phyloP scores from a whole-genome alignment of 1,140 invertebrate species.

The Brachionus koreanus region DNA sequence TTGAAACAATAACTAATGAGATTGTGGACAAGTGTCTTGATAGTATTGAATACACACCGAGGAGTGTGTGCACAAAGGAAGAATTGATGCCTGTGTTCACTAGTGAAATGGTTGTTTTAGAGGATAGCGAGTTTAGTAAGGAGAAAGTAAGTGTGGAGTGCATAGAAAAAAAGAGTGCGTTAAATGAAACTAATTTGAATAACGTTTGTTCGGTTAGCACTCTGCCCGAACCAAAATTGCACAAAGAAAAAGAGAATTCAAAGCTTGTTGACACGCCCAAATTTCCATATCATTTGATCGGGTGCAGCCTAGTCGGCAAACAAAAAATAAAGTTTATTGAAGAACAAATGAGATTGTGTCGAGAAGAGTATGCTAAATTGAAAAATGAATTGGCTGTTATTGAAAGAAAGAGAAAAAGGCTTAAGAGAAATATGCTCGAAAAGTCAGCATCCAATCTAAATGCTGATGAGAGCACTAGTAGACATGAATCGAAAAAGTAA shows the following conservation, averaged over 20 bases:
- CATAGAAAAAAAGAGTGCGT: neutral
- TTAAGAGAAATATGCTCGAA: conserved; percentile 22
- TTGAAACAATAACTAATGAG: neutral
- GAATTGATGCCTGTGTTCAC: neutral
- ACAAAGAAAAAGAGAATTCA: conserved; percentile 11
- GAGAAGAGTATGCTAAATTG: conserved; percentile 40
- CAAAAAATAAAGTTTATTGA: conserved; percentile 35
- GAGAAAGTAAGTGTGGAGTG: neutral
- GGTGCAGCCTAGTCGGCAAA: neutral
- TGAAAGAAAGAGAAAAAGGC: conserved; percentile 39
- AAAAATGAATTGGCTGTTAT: conserved; percentile 34
- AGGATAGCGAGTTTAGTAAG: neutral
- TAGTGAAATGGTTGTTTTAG: neutral
- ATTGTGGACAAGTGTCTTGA: neutral
- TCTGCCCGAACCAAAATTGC: neutral
- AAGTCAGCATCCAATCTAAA: conserved; percentile 1
- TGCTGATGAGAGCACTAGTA: neutral
- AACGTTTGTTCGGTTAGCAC: neutral
- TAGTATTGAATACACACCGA: neutral
- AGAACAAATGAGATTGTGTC: conserved; percentile 42
- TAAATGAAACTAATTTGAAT: neutral
- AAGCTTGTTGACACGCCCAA: neutral
- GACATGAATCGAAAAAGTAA: neutral
- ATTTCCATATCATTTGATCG: conserved; percentile 15
- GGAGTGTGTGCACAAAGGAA: neutral